Evolutionary conservation across 2,888 invertebrate species (phyloP).

Genomic region (Diplolepis rosae): DNA sequence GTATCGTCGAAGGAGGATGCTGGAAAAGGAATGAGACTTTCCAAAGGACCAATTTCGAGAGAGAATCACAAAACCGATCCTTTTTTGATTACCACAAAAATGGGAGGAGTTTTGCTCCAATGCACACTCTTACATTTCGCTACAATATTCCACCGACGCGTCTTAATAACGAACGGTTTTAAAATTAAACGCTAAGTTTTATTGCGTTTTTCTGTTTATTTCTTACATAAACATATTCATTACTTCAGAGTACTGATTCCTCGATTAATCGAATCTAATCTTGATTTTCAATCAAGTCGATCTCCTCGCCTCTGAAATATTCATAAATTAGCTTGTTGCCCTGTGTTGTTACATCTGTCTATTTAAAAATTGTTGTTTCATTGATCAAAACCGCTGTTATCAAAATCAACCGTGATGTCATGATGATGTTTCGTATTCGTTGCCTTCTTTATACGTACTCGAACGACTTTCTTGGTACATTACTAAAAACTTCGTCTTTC

Average conservation of each 20-base stretch:
- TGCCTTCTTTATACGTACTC: conserved; percentile 21
- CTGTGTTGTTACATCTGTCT: conserved; percentile 33
- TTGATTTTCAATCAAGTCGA: conserved; percentile 20
- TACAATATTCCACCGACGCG: conserved; percentile 53
- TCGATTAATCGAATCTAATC: conserved; percentile 16
- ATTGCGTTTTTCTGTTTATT: conserved; percentile 48
- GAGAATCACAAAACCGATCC: conserved; percentile 2
- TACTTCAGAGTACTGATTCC: background rate
- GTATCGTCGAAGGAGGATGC: conserved; percentile 26
- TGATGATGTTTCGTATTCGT: conserved; percentile 25
- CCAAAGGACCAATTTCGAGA: conserved; percentile 5
- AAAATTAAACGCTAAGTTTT: conserved; percentile 64
- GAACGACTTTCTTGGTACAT: conserved; percentile 28
- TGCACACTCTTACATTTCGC: conserved; percentile 50
- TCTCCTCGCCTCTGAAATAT: conserved; percentile 31
- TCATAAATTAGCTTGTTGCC: conserved; percentile 19
- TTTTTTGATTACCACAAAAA: conserved; percentile 12
- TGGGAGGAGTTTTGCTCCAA: background rate
- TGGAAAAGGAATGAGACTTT: conserved; percentile 24
- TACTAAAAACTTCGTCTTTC: conserved; percentile 43
- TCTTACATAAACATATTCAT: conserved; percentile 15
- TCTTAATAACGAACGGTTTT: conserved; percentile 55
- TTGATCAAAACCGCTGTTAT: conserved; percentile 36
- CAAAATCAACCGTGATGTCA: conserved; percentile 14
- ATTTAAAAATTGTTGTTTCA: conserved; percentile 37